Evolutionary conservation across 2,888 invertebrate genomes (phyloP).

Genomic region (Hydriomena furcata): DNA sequence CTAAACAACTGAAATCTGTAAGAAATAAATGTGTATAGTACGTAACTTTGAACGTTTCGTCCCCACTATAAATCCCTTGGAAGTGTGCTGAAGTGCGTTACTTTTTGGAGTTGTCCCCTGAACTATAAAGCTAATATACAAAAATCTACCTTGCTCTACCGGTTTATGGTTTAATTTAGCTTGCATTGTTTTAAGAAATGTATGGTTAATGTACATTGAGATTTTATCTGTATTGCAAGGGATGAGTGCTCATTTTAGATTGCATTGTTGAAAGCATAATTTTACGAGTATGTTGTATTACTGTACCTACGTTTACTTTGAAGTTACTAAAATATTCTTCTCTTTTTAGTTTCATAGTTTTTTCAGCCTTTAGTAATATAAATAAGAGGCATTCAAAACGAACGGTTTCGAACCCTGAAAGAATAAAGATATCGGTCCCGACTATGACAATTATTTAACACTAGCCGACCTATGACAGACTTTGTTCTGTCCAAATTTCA

Average conservation of each 20-base stretch:
- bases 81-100: slow-evolving; percentile 26
- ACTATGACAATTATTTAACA: too few species aligned
- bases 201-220: slow-evolving; percentile 10
- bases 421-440: too few species aligned
- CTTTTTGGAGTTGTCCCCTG: slow-evolving; percentile 21
- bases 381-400: too few species aligned
- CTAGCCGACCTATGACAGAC: too few species aligned
- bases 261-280: slow-evolving; percentile 15
- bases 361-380: too few species aligned
- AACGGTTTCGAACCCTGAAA: too few species aligned
- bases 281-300: background rate
- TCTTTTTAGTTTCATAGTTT: too few species aligned
- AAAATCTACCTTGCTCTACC: background rate
- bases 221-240: slow-evolving; percentile 20
- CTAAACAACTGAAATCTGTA: slow-evolving; percentile 32
- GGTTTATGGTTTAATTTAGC: background rate
- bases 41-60: slow-evolving; percentile 40
- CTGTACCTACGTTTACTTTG: background rate
- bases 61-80: slow-evolving; percentile 42
- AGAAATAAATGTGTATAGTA: slow-evolving; percentile 40
- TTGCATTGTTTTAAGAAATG: slow-evolving; percentile 4
- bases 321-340: background rate
- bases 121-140: slow-evolving; percentile 4
- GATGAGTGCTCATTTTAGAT: slow-evolving; percentile 10
- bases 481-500: too few species aligned